These are phyloP conservation scores for Squalus acanthias DNA, from an alignment of 2,797 vertebrate genomes.

Conservation along the genomic window DNA sequence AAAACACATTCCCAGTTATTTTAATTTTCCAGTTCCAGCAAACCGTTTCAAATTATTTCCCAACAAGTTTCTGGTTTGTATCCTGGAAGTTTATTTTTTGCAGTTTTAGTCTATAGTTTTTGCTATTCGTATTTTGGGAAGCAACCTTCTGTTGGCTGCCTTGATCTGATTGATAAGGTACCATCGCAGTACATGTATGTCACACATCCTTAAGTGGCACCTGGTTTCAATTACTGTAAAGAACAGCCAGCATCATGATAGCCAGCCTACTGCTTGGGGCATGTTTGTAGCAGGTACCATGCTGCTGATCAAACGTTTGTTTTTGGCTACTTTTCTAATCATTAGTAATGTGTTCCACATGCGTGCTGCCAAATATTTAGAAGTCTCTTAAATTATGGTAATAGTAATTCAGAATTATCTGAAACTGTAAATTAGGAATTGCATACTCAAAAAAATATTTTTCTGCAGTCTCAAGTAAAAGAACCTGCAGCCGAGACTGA, in stretches of 20 bases:
- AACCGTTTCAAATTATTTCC: background rate
- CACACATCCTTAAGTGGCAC: background rate
- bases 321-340: background rate
- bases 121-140: background rate
- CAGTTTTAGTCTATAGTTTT: background rate
- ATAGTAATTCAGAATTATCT: background rate
- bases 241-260: background rate
- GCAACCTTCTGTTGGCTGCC: background rate
- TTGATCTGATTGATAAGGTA: background rate
- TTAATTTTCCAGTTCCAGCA: background rate
- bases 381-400: background rate
- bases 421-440: background rate
- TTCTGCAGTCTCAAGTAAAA: conserved; percentile 55
- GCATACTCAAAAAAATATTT: background rate
- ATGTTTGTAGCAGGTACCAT: background rate
- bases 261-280: background rate
- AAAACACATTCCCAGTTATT: background rate
- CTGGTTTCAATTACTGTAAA: background rate
- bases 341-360: background rate
- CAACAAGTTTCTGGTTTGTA: background rate
- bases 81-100: background rate
- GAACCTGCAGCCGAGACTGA: conserved; percentile 67
- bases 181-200: background rate
- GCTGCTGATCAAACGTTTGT: background rate
- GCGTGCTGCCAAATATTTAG: background rate